Evolutionary conservation across 2,113 vertebrate species (phyloP).

Genomic region (Brachyhypopomus gauderio): DNA sequence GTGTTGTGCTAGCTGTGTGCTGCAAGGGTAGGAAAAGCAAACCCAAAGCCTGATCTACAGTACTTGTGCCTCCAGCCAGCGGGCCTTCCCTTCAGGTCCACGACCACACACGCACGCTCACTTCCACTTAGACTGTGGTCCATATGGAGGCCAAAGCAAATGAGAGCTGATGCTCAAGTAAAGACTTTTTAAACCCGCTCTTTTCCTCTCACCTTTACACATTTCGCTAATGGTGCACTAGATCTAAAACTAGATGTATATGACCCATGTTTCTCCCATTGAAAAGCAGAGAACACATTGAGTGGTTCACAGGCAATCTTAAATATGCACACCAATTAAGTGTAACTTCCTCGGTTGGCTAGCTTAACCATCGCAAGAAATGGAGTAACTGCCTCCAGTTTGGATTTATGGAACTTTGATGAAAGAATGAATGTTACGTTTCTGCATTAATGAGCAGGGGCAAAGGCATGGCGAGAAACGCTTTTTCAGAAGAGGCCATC

Average conservation of each 20-base stretch:
- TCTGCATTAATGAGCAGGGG: conserved; percentile 31
- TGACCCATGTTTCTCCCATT: conserved; percentile 13
- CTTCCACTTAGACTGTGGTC: conserved; percentile 36
- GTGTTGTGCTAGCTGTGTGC: conserved; percentile 29
- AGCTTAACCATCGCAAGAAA: not conserved
- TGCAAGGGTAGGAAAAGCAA: conserved; percentile 14
- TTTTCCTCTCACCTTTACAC: conserved; percentile 32
- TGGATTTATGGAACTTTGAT: conserved; percentile 4
- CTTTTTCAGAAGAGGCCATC: conserved; percentile 17
- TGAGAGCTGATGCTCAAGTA: conserved; percentile 27
- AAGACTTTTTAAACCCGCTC: conserved; percentile 23
- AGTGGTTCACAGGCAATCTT: not conserved
- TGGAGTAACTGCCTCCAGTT: conserved; percentile 1
- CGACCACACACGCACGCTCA: conserved; percentile 27
- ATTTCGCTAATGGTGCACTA: conserved; percentile 17
- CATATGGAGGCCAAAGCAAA: conserved; percentile 43
- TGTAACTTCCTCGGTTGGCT: not conserved
- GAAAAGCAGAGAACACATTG: conserved; percentile 10
- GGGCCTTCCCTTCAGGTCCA: not conserved
- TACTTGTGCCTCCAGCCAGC: conserved; percentile 5
- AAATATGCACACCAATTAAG: not conserved
- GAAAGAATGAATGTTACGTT: not conserved
- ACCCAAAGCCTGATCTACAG: not conserved
- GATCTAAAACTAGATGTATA: conserved; percentile 23
- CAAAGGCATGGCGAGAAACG: not conserved